Evolutionary conservation across 1,140 invertebrate species (phyloP).

Genomic region (Panagrolaimus sp.): DNA sequence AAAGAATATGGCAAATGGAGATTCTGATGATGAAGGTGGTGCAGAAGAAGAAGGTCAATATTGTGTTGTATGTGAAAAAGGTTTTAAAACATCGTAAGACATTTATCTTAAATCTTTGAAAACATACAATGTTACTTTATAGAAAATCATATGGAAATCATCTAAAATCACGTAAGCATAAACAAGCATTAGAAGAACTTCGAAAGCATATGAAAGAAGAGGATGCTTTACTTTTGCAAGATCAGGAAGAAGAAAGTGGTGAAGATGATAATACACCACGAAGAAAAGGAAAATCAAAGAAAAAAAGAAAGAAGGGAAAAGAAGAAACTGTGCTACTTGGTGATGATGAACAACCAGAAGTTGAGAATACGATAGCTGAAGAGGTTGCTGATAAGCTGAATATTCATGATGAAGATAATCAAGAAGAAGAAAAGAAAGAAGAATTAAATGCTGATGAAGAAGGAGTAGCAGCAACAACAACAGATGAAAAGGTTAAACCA

Average conservation of each 20-base stretch:
- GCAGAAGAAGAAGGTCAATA: conserved; percentile 21
- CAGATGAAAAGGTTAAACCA: conserved; percentile 1
- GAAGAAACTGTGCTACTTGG: not conserved
- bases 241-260: not conserved
- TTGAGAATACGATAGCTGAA: not conserved
- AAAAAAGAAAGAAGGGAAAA: conserved; percentile 24
- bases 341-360: not conserved
- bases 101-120: conserved; percentile 8
- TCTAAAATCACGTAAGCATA: conserved; percentile 43
- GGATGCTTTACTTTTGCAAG: conserved; percentile 28
- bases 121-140: conserved; percentile 11
- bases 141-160: conserved; percentile 38
- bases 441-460: conserved; percentile 4
- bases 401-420: not conserved
- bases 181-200: conserved; percentile 31
- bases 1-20: not conserved
- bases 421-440: not conserved
- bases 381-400: not conserved
- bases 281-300: conserved; percentile 14
- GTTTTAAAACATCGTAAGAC: conserved; percentile 30
- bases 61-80: conserved; percentile 45
- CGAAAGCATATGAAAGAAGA: conserved; percentile 35
- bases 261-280: conserved; percentile 12
- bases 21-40: conserved; percentile 19
- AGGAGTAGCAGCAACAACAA: not conserved